Evolutionary conservation across 37 sponge, comb jelly and placozoan genomes (phyloP).

Genomic region (Tethya wilhelma): DNA sequence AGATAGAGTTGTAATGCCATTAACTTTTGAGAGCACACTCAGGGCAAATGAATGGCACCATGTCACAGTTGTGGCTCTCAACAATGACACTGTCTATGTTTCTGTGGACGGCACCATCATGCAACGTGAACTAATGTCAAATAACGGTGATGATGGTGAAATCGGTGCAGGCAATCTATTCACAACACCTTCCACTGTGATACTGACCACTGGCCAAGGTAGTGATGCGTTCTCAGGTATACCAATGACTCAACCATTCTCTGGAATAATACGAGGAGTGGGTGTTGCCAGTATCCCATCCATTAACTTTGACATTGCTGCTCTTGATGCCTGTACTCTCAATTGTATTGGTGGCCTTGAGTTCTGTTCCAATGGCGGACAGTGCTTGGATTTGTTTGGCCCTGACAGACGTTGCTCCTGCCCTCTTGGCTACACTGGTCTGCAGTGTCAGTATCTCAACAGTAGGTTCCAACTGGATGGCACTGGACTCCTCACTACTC

Average conservation of each 20-base stretch:
- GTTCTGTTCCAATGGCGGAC: conserved; percentile 19
- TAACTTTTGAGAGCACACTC: background rate
- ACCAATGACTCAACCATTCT: conserved; percentile 3
- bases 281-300: background rate
- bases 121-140: background rate
- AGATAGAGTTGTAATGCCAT: background rate
- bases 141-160: background rate
- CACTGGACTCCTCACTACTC: background rate
- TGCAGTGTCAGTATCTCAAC: conserved; percentile 35
- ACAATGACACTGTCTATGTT: conserved; percentile 5
- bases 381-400: conserved; percentile 36
- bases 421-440: conserved; percentile 49
- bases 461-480: conserved; percentile 23
- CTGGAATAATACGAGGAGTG: conserved; percentile 47
- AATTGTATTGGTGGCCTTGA: conserved; percentile 22
- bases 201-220: background rate
- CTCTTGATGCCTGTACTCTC: conserved; percentile 26
- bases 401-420: conserved; percentile 15
- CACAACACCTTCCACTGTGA: background rate
- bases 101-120: conserved; percentile 10
- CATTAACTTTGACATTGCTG: background rate
- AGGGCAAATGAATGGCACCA: conserved; percentile 25
- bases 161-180: background rate
- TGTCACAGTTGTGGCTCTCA: conserved; percentile 1
- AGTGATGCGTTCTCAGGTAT: background rate